Evolutionary conservation across 2,113 vertebrate species (phyloP), one percentile per base, ranked within the genome.

Genomic region (Dasyurus viverrinus): DNA sequence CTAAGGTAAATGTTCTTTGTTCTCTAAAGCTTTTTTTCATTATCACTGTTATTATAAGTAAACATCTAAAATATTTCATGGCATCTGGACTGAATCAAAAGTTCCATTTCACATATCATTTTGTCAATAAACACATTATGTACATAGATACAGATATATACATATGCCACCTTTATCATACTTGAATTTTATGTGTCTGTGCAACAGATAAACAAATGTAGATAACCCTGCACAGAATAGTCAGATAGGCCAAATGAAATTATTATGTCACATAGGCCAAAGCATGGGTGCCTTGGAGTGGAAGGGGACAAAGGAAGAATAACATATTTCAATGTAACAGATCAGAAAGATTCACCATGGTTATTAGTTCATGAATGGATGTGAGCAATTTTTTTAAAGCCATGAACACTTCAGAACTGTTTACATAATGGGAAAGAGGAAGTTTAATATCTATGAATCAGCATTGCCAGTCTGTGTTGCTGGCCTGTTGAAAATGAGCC

Each of bases 1-100:
- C 98, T 92, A 99, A 99, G 99, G 99, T 99, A 53, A 94, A 95
- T 90, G 36, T 76, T 93, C 54, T 60, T 53, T 8, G 0, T 54
- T 91, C 25, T 90, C n/a, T 23, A 42, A 2, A 42, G 68, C 5
- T 92, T 48, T 52, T 89, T 26, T 54, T 0, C 25, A 11, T 90
- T 1, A 57, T 94, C 46, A 84, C 42, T 84, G 16, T 8, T 84
- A 84, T 42, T 9, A 2, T 84, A n/a, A 23, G 7, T 84, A 76
- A 76, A 36, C 36, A n/a, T 76, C 14, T 76, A 76, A 76, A 76
- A 16, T 14, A 12, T 36, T 76, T 76, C 36, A 42, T 1, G n/a
- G 5, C 16, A 76, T n/a, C 16, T 76, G 60, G 36, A 4, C 30
- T 76, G 60, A 76, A 76, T 36, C 36, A 84, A 84, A 76, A 84